Evolutionary conservation across 2,797 vertebrate genomes (phyloP), one percentile per base, ranked within the genome.

Genomic region (Parotocinclus haroldoi): DNA sequence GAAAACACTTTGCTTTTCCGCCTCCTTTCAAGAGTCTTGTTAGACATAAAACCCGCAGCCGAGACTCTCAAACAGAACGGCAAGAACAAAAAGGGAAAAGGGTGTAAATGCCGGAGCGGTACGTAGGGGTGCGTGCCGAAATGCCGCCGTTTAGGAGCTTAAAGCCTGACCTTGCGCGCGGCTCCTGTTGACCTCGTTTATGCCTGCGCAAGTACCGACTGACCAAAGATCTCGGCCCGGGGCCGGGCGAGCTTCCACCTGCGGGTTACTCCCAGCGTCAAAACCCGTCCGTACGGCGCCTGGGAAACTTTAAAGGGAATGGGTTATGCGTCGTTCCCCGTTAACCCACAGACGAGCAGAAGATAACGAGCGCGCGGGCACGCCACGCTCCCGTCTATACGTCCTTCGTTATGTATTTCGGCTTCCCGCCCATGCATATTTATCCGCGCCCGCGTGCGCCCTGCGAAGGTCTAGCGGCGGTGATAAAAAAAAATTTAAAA

Each of bases 271-370:
- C 27, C 2, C 2, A 27, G 27, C 27, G 27, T 27, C 27, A 27
- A 27, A 27, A 27, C 27, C 27, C 27, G 27, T 27, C 27, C 27
- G 27, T 27, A 27, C 27, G 27, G 27, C 2, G 27, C 27, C 27
- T 5, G 27, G 27, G n/a, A 2, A 27, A 27, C 27, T 2, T 27
- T 2, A 75, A 94, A 94, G 92, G 89, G 62, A 71, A 91, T 94
- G 89, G 91, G 94, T 93, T 93, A 89, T 93, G 90, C 90, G 90
- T 89, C 89, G 89, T 84, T 91, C 88, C 90, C 91, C 70, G 79
- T 92, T 92, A 89, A 71, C 85, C 92, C 93, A 89, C 89, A 92
- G 91, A 89, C 90, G 89, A 92, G 91, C 87, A 87, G 90, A 89
- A 69, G 64, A 85, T 95, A 93, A 94, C 92, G 92, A 95, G 92